Evolutionary conservation across 2,113 vertebrate genomes (phyloP), one percentile per base, ranked within the genome.

Genomic region (Trogon melanurus): DNA sequence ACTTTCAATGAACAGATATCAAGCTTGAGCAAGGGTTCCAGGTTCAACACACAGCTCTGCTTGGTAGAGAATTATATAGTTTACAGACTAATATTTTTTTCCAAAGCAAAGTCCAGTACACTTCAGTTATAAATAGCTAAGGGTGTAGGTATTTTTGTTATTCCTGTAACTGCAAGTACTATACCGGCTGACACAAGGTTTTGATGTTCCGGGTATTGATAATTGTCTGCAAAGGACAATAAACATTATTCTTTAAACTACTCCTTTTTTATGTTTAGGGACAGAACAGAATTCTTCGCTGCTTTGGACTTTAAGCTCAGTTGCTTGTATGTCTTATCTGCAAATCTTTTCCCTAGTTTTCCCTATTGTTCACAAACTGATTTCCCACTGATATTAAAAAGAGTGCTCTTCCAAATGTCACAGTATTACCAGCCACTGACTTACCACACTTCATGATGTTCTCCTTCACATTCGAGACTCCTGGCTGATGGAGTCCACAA

Each of bases 81-180:
- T 91, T 75, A 65, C 78, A 91, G 70, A 88, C 81, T 10, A 11
- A 51, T n/a, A 36, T 41, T 79, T 26, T 80, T 92, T 94, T 61
- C 93, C 93, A 89, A 79, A 85, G 79, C 70, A 57, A 82, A 91
- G 51, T 30, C 51, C 51, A 38, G 58, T 26, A 22, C n/a, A 16
- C 30, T 45, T 34, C 38, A 60, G n/a, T 82, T 85, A 85, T 53
- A 94, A 89, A 89, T 76, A 78, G 34, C 61, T 67, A 44, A 67
- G 38, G 21, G 15, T 48, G 47, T 54, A 22, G 20, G 26, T 89
- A 38, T 81, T 44, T 71, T 91, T 66, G 36, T 80, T 93, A 45
- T 79, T 95, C 86, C 91, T 81, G 56, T 61, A 75, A 25, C 57
- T 72, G n/a, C 56, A 81, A 73, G 79, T 89, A 57, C 69, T 86